These are phyloP conservation scores for Platycheirus rosarum DNA, from an alignment of 2,888 invertebrate genomes.

Conservation along the genomic window DNA sequence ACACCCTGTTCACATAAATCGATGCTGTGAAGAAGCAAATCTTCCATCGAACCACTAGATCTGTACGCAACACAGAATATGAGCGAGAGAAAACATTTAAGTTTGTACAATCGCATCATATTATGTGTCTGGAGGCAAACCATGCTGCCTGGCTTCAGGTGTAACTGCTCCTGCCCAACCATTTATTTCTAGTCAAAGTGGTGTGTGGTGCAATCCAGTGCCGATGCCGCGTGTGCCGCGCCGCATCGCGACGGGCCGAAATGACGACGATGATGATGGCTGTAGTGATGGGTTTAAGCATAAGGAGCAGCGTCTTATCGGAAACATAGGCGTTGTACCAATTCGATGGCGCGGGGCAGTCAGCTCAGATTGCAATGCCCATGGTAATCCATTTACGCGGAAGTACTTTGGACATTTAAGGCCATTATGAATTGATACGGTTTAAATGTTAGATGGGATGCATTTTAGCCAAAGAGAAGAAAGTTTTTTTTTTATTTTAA, in stretches of 20 bases:
- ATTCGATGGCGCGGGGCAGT: conserved; percentile 10
- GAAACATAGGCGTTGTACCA: conserved; percentile 8
- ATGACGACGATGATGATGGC: conserved; percentile 55
- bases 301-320: conserved; percentile 23
- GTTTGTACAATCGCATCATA: conserved; percentile 9
- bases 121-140: conserved; percentile 6
- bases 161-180: conserved; percentile 30
- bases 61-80: conserved; percentile 40
- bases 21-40: conserved; percentile 44
- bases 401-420: conserved; percentile 71
- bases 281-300: conserved; percentile 41
- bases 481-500: conserved; percentile 13
- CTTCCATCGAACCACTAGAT: conserved; percentile 30
- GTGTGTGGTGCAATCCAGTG: not conserved
- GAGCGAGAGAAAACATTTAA: conserved; percentile 30
- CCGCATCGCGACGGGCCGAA: too few species aligned
- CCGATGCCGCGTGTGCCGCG: too few species aligned
- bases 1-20: conserved; percentile 11
- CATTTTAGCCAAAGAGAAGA: conserved; percentile 47
- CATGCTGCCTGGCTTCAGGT: conserved; percentile 38
- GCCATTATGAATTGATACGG: conserved; percentile 73
- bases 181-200: conserved; percentile 18
- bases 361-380: conserved; percentile 50
- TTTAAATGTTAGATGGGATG: conserved; percentile 69
- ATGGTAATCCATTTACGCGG: conserved; percentile 72